Base-by-base conservation (phyloP, 2,888 invertebrate species). In the Aplocera efformata region DNA sequence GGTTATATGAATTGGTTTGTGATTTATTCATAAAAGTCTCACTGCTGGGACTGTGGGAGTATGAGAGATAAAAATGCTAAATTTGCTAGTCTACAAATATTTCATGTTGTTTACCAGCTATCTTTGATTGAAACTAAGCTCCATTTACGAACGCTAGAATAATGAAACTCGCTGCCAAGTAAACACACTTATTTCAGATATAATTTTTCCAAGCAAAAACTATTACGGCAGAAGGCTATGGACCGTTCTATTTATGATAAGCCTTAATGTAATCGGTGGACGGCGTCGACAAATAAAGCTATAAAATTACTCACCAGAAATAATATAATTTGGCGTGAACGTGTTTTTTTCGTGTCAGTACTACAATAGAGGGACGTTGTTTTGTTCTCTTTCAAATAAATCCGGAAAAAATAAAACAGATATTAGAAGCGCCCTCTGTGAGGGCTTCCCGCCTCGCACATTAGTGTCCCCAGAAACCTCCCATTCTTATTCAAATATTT, bases 401-500 rank as follows among this genome's bases (percentile, higher is more conserved):
- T 85, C 83, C 86, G 84, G 85, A 80, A 84, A 82, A 84, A 85
- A 86, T 84, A 86, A 83, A 81, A 77, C 79, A 81, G 82, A 84
- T 82, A 84, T 84, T 83, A 74, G 65, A 71, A 71, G 67, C 64
- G 59, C 69, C 72, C 73, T 72, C 67, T 60, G 64, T 65, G 71
- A 63, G 69, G 30, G 68, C 67, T 75, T 73, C 79, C 81, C 82
- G 82, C 82, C 84, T 80, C 72, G 77, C 77, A 80, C 82, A 84
- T 85, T 86, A 85, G 82, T 82, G 74, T 67, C 71, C 76, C 73
- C 66, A 60, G 75, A 77, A 83, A 79, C 72, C 72, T 72, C 67
- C 81, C 79, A 83, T 84, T 88, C 78, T 82, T 80, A 86, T 85
- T 85, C 82, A 86, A 88, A 88, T 84, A 81, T 81, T 84, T 84